Base-by-base conservation (phyloP, 2,888 invertebrate genomes). In the Andrena chrysosceles region DNA sequence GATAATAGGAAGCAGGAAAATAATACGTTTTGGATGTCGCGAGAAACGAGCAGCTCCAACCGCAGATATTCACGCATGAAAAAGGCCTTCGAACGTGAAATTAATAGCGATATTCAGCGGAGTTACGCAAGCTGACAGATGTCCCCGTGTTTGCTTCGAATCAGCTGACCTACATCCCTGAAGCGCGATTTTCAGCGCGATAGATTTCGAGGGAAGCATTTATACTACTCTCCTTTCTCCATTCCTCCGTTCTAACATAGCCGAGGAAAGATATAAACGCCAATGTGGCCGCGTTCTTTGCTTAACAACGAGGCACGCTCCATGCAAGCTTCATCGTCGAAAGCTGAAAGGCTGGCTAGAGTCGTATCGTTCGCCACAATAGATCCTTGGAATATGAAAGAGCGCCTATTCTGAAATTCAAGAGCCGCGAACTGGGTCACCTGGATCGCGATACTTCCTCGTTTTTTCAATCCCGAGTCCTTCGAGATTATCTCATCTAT, bases 381-480 rank as follows among this genome's bases (percentile, higher is more conserved):
- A 70, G 63, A 74, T 81, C 75, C 77, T 77, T 74, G 78, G 54
- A 59, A 23, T 60, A 52, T 64, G 76, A 79, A 76, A 70, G 85
- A 83, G 78, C 84, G 81, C 74, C 82, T 74, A 88, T 87, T 90
- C 84, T 78, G 88, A 89, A 86, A 86, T 83, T 78, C 56, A 77
- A 89, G 81, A 86, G 81, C 84, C 42, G 83, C 81, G 81, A 86
- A 89, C 75, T 84, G 85, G 84, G 88, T 86, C 88, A 83, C 66
- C 67, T 73, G 77, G 85, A 84, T 88, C 78, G 66, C 68, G 73
- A 80, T 83, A 86, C 83, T 79, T 84, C 64, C 74, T 77, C 77
- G 33, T 69, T 78, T 62, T 71, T 74, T 66, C 56, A 49, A 33
- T 60, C 23, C 56, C 68, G 77, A 85, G 71, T 84, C 76, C 83